These are phyloP conservation scores for Eidolon helvum DNA, from an alignment of 2,113 vertebrate genomes.

Conservation along the genomic window DNA sequence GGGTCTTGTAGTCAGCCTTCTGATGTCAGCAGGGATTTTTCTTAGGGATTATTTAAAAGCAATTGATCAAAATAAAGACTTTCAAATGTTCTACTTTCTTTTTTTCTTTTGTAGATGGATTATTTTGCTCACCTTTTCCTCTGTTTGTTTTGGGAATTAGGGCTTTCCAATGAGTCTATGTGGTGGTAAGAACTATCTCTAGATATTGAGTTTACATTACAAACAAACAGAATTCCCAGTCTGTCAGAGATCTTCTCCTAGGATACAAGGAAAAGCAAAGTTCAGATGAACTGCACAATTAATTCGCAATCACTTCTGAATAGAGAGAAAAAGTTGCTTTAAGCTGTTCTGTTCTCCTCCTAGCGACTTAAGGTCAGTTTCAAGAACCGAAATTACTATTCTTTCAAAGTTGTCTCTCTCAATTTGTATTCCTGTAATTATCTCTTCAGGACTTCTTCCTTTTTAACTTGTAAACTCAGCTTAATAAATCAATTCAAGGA, in stretches of 20 bases:
- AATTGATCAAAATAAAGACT: slow-evolving; percentile 64
- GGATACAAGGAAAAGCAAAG: slow-evolving; percentile 82
- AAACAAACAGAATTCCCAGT: slow-evolving; percentile 84
- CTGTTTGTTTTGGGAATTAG: slow-evolving; percentile 81
- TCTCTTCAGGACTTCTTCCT: slow-evolving; percentile 56
- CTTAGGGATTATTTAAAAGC: slow-evolving; percentile 22
- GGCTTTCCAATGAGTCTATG: slow-evolving; percentile 68
- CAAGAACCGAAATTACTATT: slow-evolving; percentile 77
- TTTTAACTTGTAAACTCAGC: slow-evolving; percentile 76
- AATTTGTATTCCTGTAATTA: slow-evolving; percentile 78
- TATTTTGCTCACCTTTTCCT: slow-evolving; percentile 67
- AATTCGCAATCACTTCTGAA: slow-evolving; percentile 79
- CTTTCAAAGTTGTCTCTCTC: slow-evolving; percentile 73
- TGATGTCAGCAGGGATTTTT: background rate
- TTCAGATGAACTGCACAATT: slow-evolving; percentile 82
- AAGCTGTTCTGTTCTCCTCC: slow-evolving; percentile 70
- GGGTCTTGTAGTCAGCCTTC: background rate
- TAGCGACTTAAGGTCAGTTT: slow-evolving; percentile 76
- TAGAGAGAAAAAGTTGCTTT: slow-evolving; percentile 76
- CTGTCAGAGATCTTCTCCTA: slow-evolving; percentile 83
- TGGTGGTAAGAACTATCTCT: slow-evolving; percentile 72
- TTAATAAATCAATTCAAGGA: slow-evolving; percentile 75
- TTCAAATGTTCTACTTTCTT: slow-evolving; percentile 36
- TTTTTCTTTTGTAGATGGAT: slow-evolving; percentile 57
- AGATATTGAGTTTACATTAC: slow-evolving; percentile 82